A percentile compares a stretch with the other conserved stretches of the same genome.
phyloP scores from a whole-genome alignment of 2,797 vertebrate genomes.

The Malacoctenus gilli region DNA sequence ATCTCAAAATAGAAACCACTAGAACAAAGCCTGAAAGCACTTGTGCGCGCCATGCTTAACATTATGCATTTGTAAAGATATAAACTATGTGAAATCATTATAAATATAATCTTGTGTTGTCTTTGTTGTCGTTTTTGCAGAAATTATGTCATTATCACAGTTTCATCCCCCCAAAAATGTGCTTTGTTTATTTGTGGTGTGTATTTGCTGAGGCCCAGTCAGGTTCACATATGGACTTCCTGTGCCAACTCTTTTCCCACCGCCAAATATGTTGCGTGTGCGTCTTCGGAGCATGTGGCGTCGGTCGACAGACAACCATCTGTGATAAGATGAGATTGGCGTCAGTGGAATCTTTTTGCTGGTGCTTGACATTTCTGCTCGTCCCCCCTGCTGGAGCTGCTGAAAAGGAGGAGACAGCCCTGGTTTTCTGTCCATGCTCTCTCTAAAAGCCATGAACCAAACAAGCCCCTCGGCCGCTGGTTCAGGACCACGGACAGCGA shows the following conservation, averaged over 20 bases:
- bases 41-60: too few species aligned
- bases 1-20: too few species aligned
- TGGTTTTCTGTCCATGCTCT: slow-evolving; percentile 30
- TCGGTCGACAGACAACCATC: slow-evolving; percentile 24
- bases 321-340: slow-evolving; percentile 46
- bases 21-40: too few species aligned
- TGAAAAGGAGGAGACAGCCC: background rate
- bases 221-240: background rate
- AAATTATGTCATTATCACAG: too few species aligned
- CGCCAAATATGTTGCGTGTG: slow-evolving; percentile 1
- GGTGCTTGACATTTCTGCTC: slow-evolving; percentile 10
- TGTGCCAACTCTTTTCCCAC: background rate
- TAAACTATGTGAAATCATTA: too few species aligned
- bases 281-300: slow-evolving; percentile 30
- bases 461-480: background rate
- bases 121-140: too few species aligned
- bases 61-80: too few species aligned
- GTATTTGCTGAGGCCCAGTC: too few species aligned
- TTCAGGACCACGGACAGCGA: slow-evolving; percentile 68
- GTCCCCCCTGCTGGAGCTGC: background rate
- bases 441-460: background rate
- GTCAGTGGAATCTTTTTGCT: slow-evolving; percentile 27
- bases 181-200: too few species aligned
- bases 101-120: too few species aligned
- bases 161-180: too few species aligned